These are phyloP conservation scores for Bactericera cockerelli DNA, from an alignment of 1,140 invertebrate genomes.

Conservation along the genomic window DNA sequence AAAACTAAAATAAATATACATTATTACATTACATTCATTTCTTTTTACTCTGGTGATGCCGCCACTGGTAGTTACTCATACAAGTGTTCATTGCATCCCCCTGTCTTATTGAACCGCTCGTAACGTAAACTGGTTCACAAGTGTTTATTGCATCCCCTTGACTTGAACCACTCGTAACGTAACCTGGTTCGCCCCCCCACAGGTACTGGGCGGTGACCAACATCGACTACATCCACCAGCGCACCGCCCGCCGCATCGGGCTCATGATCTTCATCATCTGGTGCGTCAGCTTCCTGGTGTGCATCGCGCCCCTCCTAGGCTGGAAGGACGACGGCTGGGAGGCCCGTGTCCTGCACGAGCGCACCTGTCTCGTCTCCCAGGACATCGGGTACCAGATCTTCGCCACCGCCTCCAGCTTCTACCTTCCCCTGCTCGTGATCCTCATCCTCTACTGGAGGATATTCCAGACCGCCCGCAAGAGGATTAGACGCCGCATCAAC, in stretches of 20 bases:
- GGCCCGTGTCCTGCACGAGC: conserved; percentile 38
- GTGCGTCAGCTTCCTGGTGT: conserved; percentile 68
- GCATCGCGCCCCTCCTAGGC: conserved; percentile 70
- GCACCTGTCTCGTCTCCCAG: conserved; percentile 63
- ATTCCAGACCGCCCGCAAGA: conserved; percentile 71
- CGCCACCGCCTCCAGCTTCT: conserved; percentile 91
- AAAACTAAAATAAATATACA: too few relatives aligned
- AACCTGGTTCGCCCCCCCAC: too few relatives aligned
- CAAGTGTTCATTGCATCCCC: too few relatives aligned
- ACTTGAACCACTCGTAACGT: too few relatives aligned
- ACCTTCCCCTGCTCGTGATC: conserved; percentile 81
- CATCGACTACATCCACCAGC: conserved; percentile 87
- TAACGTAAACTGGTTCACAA: too few relatives aligned
- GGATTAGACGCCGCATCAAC: conserved; percentile 49
- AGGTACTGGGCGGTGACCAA: conserved; percentile 97
- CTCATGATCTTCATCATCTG: conserved; percentile 78
- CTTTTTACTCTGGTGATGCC: too few relatives aligned
- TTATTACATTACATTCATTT: too few relatives aligned
- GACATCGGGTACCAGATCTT: conserved; percentile 75
- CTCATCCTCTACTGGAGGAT: conserved; percentile 89
- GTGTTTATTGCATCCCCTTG: too few relatives aligned
- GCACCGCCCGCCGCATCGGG: conserved; percentile 64
- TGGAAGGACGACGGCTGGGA: conserved; percentile 72
- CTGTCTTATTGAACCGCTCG: too few relatives aligned
- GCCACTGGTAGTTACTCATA: too few relatives aligned